These are phyloP conservation scores for Protophormia terraenovae DNA, from an alignment of 2,888 invertebrate species.

Conservation along the genomic window DNA sequence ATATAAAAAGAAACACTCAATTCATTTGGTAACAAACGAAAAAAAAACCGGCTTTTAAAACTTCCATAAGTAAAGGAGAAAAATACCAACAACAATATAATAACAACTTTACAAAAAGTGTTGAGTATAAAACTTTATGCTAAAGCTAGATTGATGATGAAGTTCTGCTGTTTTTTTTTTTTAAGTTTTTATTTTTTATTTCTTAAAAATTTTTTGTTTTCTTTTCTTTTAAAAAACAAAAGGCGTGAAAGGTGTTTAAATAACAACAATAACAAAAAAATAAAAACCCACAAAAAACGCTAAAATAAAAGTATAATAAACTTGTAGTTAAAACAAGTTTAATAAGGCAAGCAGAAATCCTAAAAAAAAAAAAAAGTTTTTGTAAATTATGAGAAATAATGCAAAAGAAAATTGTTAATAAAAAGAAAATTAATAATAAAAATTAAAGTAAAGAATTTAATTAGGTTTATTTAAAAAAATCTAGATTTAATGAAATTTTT, in stretches of 20 bases:
- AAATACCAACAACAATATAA: neutral
- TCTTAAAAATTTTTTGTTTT: neutral
- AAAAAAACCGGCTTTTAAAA: slow-evolving; percentile 59
- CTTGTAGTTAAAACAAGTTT: slow-evolving; percentile 49
- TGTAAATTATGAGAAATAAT: no score
- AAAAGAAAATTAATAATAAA: no score
- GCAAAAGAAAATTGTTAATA: no score
- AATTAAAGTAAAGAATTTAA: no score
- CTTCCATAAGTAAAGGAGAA: slow-evolving; percentile 24
- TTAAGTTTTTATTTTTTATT: neutral
- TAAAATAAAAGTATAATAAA: no score
- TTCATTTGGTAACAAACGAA: slow-evolving; percentile 30
- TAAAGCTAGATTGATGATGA: slow-evolving; percentile 50
- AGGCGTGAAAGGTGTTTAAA: slow-evolving; percentile 63
- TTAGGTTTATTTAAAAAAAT: no score
- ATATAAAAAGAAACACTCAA: slow-evolving; percentile 17
- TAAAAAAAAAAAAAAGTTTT: neutral
- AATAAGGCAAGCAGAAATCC: neutral
- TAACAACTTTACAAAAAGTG: slow-evolving; percentile 27
- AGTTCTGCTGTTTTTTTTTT: neutral
- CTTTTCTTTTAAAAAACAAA: slow-evolving; percentile 1
- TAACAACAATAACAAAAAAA: slow-evolving; percentile 7
- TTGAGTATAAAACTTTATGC: slow-evolving; percentile 32
- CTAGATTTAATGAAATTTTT: no score
- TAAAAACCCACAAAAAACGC: no score